A percentile compares a stretch with the other conserved stretches of the same genome.
Conservation (phyloP, 53 echinoderm and acorn worm genomes). For the Mesocentrotus franciscanus region DNA sequence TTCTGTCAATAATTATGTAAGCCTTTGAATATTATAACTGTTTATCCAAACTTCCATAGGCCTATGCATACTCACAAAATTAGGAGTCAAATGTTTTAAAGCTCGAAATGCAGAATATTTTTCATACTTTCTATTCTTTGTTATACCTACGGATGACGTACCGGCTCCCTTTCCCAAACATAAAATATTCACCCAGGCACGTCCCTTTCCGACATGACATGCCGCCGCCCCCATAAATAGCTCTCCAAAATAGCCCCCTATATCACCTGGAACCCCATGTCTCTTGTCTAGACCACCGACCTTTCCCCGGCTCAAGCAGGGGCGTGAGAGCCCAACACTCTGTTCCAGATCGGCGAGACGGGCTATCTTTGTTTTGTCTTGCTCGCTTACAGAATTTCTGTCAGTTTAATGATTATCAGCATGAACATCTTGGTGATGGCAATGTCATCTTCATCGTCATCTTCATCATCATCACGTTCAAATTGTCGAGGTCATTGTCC, state of each 20-base stretch:
- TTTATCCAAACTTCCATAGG: no score
- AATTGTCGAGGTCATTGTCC: neutral
- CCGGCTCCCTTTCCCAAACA: neutral
- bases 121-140: neutral
- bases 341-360: neutral
- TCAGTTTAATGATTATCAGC: neutral
- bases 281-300: slow-evolving; percentile 54
- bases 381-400: neutral
- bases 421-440: neutral
- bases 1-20: no score
- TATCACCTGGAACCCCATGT: slow-evolving; percentile 33
- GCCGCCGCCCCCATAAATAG: slow-evolving; percentile 13
- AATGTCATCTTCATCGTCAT: neutral
- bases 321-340: slow-evolving; percentile 28
- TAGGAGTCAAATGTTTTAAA: neutral
- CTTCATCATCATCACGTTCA: neutral
- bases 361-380: slow-evolving; percentile 11
- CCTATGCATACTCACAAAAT: no score
- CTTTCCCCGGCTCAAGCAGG: slow-evolving; percentile 34
- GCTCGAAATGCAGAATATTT: neutral
- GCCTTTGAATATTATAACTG: no score
- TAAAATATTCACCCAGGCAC: neutral
- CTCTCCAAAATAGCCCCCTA: neutral
- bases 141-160: neutral
- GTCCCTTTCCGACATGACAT: neutral